Evolutionary conservation across 2,888 invertebrate genomes (phyloP), one percentile per base, ranked within the genome.

Genomic region (Ecdyonurus torrentis): DNA sequence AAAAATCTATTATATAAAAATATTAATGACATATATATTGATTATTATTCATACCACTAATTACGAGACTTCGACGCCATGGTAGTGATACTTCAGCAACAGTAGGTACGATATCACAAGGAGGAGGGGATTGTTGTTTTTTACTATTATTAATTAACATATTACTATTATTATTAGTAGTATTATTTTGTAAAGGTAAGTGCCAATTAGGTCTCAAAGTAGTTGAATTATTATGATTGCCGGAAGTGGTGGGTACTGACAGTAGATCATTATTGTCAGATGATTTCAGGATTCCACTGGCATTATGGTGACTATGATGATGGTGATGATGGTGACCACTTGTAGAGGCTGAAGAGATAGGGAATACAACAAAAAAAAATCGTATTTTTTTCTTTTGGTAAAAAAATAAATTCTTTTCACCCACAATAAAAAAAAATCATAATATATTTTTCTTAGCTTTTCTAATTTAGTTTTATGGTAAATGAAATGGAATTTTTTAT

Each of bases 51-150:
- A 58, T 63, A 63, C 63, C 63, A n/a, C 58, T 52, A n/a, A 59
- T 25, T 25, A 37, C 15, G 15, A 37, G 37, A 37, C 37, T 37
- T 59, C 75, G 68, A 76, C 89, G 84, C 91, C 91, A 91, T 72
- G 91, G 91, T 75, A 91, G 82, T 70, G 85, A 85, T 75, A 85
- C 82, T 79, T 90, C 90, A 74, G 87, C 85, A 71, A 85, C 84
- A 70, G 89, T 87, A 70, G 86, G 84, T 71, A 83, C 80, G 72
- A 83, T 79, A 68, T 82, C 83, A 63, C 69, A 66, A 73, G 80
- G 80, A 53, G 70, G 68, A 63, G 64, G 64, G 60, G 68, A 65
- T 75, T 55, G 52, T 23, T 61, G 37, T 25, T 61, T 60, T 37
- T 19, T n/a, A n/a, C n/a, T n/a, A n/a, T n/a, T n/a, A n/a, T n/a